Conservation (phyloP, 2,888 invertebrate species). For the Therioaphis trifolii region DNA sequence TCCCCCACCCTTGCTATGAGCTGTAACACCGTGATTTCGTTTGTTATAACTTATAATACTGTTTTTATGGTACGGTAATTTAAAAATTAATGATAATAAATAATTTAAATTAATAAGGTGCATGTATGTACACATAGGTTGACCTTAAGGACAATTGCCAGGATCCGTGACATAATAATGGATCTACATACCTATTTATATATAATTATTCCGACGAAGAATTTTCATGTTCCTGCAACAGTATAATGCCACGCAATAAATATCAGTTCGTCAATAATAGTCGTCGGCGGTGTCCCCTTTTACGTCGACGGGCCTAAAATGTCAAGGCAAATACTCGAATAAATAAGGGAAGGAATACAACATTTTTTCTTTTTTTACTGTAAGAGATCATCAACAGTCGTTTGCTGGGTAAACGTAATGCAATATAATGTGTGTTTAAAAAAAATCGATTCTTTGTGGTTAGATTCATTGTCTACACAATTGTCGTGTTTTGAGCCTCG, state of each 20-base stretch:
- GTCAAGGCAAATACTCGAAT: constrained; percentile 31
- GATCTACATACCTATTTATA: neutral
- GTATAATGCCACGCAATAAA: neutral
- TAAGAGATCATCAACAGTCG: neutral
- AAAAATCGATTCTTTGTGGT: constrained; percentile 48
- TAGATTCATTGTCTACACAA: constrained; percentile 33
- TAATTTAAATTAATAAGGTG: constrained; percentile 25
- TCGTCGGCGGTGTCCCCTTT: neutral
- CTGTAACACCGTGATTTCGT: neutral
- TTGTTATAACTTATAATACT: neutral
- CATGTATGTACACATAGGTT: neutral
- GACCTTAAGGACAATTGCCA: neutral
- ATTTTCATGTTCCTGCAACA: neutral
- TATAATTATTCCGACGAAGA: neutral
- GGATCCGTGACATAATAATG: too few species aligned
- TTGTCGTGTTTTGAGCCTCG: constrained; percentile 33
- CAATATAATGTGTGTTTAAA: neutral
- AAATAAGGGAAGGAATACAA: constrained; percentile 15
- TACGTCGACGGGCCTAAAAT: constrained; percentile 26
- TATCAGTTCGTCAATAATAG: constrained; percentile 28
- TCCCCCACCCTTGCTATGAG: neutral
- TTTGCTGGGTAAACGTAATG: neutral
- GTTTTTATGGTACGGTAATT: neutral
- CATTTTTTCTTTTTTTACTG: constrained; percentile 36
- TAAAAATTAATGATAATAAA: neutral